Evolutionary conservation across 2,888 invertebrate species (phyloP).

Genomic region (Portevinia maculata): DNA sequence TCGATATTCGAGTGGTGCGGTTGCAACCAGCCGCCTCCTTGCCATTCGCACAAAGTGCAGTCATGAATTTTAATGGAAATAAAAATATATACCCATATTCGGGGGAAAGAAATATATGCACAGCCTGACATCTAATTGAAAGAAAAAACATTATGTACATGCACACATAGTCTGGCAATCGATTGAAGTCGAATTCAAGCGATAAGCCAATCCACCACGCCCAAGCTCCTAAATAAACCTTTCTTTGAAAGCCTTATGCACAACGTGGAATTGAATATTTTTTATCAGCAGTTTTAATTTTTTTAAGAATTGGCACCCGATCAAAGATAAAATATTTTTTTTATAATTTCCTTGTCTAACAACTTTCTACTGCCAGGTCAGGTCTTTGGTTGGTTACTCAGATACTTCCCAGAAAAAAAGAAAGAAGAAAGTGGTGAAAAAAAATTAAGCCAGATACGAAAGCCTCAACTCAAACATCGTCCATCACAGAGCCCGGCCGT

Average conservation of each 20-base stretch:
- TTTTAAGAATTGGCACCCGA: neutral
- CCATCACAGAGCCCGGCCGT: neutral
- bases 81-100: conserved; percentile 13
- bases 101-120: conserved; percentile 24
- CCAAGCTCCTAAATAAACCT: conserved; percentile 37
- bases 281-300: conserved; percentile 29
- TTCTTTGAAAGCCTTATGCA: conserved; percentile 4
- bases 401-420: conserved; percentile 16
- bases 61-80: conserved; percentile 59
- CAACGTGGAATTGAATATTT: conserved; percentile 20
- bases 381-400: neutral
- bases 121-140: conserved; percentile 2
- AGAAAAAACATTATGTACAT: neutral
- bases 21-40: neutral
- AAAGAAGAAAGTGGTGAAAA: conserved; percentile 38
- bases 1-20: neutral
- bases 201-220: conserved; percentile 63
- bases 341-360: conserved; percentile 37
- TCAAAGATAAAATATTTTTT: conserved; percentile 10
- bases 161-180: conserved; percentile 24
- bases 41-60: conserved; percentile 30
- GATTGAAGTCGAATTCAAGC: conserved; percentile 48
- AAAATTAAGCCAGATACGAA: neutral
- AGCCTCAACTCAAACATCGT: neutral
- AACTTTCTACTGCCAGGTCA: conserved; percentile 38